A percentile compares a stretch with the other conserved stretches of the same genome.
These are phyloP conservation scores for Drosophila melanosoma DNA, from an alignment of 2,888 invertebrate species.

Conservation along the genomic window DNA sequence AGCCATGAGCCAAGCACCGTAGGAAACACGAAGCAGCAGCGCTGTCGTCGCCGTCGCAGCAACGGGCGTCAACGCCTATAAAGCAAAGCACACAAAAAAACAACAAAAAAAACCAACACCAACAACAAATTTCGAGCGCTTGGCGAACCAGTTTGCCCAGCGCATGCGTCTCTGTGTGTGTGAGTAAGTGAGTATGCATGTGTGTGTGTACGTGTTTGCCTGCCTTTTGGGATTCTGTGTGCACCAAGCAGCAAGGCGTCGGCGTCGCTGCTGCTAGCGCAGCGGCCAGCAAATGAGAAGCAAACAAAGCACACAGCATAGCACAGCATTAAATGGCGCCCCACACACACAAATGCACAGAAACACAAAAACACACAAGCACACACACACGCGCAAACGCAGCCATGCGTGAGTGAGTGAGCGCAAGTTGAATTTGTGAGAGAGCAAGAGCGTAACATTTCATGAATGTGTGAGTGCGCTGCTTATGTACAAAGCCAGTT, in stretches of 20 bases:
- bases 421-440: slow-evolving; percentile 42
- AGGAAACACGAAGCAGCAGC: slow-evolving; percentile 56
- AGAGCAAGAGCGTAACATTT: slow-evolving; percentile 40
- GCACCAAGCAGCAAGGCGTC: slow-evolving; percentile 53
- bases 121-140: slow-evolving; percentile 44
- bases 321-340: slow-evolving; percentile 80
- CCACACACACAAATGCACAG: slow-evolving; percentile 63
- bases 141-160: slow-evolving; percentile 69
- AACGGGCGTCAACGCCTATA: slow-evolving; percentile 65
- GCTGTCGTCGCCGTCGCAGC: slow-evolving; percentile 49
- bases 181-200: slow-evolving; percentile 2
- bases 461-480: slow-evolving; percentile 8
- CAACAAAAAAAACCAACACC: slow-evolving; percentile 20
- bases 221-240: slow-evolving; percentile 71
- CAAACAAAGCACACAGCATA: slow-evolving; percentile 45
- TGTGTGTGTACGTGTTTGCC: slow-evolving; percentile 18
- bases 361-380: neutral
- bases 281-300: slow-evolving; percentile 66
- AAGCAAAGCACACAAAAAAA: slow-evolving; percentile 6
- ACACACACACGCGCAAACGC: slow-evolving; percentile 20
- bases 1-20: slow-evolving; percentile 68
- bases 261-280: slow-evolving; percentile 47
- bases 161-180: slow-evolving; percentile 62
- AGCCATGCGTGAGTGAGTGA: slow-evolving; percentile 50
- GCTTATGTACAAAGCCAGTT: slow-evolving; percentile 46